Evolutionary conservation across 2,113 vertebrate genomes (phyloP).

Genomic region (Oncorhynchus keta): DNA sequence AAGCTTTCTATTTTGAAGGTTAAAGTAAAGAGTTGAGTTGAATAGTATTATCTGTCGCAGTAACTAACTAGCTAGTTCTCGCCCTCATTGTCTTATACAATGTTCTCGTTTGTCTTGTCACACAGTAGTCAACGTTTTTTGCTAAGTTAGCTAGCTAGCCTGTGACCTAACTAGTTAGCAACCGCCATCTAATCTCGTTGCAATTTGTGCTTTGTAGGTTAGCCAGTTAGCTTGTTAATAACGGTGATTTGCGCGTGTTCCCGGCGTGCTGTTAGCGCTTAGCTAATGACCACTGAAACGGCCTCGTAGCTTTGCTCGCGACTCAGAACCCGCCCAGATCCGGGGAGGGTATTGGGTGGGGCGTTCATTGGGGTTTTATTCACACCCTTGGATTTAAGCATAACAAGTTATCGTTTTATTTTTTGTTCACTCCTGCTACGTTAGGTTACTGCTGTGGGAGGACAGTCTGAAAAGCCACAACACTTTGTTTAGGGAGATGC

Average conservation of each 20-base stretch:
- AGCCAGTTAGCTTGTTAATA: not conserved
- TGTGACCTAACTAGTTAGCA: too few relatives aligned
- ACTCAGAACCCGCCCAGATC: conserved; percentile 52
- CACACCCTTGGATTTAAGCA: not conserved
- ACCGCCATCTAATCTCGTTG: too few relatives aligned
- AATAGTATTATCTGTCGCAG: not conserved
- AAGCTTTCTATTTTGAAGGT: conserved; percentile 3
- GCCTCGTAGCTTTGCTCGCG: conserved; percentile 29
- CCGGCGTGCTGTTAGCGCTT: not conserved
- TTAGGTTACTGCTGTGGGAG: too few relatives aligned
- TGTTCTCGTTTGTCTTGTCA: too few relatives aligned
- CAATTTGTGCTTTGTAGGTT: not conserved
- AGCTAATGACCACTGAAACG: not conserved
- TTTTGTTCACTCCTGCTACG: too few relatives aligned
- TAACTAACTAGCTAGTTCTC: too few relatives aligned
- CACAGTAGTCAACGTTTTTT: too few relatives aligned
- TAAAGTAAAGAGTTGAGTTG: not conserved
- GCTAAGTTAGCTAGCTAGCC: not conserved
- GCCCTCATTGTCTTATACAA: too few relatives aligned
- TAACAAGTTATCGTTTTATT: too few relatives aligned
- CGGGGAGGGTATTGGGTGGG: conserved; percentile 66
- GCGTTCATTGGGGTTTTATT: conserved; percentile 45
- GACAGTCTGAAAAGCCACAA: too few relatives aligned
- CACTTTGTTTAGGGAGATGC: too few relatives aligned
- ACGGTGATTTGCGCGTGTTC: not conserved